Evolutionary conservation across 2,797 vertebrate genomes (phyloP), one percentile per base, ranked within the genome.

Genomic region (Paedocypris micromegethes): DNA sequence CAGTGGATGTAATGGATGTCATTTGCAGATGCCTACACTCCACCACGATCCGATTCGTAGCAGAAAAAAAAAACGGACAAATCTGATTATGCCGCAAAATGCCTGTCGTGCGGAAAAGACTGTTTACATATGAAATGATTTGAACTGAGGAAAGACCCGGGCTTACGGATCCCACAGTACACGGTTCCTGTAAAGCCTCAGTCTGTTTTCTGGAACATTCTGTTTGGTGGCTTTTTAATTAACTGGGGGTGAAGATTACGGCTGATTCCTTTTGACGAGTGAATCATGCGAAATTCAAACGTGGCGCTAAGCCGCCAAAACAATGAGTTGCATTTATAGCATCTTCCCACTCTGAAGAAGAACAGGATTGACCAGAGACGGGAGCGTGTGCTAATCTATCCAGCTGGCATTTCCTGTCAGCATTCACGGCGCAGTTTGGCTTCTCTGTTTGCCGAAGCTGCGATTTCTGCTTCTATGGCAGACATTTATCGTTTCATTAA

Each of bases 191-290:
- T 80, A 83, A 84, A 84, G 75, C 83, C 67, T 83, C 81, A 73
- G 77, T 81, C 77, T 82, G 83, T 81, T 77, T 75, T 70, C 75
- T 52, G 49, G 39, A 70, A 75, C 53, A 79, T 83, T 79, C 80
- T 83, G 77, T 86, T 85, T 85, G 82, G 83, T 83, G 81, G 77
- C 81, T 80, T 76, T 76, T 83, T 87, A 89, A 90, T 90, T 89
- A 90, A 87, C 85, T 80, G 58, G 77, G 86, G 86, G 87, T 89
- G 85, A 88, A 85, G 86, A 88, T 89, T 89, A 87, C 66, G 73
- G 75, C 70, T 84, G 82, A 85, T 84, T 86, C 81, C 75, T 82
- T 23, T 79, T 78, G 80, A 73, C 60, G 78, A 78, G 78, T 80
- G 81, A 81, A 82, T 84, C 81, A 78, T 77, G 78, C 72, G 67